Percentiles rank a stretch among this genome's conserved stretches.
These are phyloP conservation scores for Argopecten irradians DNA, from an alignment of 1,140 invertebrate genomes.

Conservation along the genomic window DNA sequence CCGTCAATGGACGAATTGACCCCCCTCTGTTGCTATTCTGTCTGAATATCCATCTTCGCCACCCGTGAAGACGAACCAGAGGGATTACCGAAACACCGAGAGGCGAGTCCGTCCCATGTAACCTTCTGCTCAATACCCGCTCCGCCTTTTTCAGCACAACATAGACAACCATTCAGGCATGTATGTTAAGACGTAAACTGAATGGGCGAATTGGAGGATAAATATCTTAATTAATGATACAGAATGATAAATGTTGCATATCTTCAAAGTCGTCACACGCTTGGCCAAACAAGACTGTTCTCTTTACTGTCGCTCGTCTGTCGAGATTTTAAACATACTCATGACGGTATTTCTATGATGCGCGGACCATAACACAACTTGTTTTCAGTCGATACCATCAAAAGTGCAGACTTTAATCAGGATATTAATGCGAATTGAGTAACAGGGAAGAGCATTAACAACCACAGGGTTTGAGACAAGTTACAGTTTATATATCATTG, in stretches of 20 bases:
- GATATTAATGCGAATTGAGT: no score
- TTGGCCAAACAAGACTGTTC: not conserved
- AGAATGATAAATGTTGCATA: not conserved
- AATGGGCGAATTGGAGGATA: slow-evolving; percentile 8
- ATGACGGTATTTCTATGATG: no score
- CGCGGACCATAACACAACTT: no score
- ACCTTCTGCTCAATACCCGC: not conserved
- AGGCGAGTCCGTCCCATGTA: not conserved
- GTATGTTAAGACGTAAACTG: not conserved
- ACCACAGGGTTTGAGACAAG: no score
- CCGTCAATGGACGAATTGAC: not conserved
- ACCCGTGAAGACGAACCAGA: not conserved
- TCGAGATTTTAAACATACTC: no score
- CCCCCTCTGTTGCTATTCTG: not conserved
- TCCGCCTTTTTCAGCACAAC: not conserved
- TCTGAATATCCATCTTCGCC: not conserved
- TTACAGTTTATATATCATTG: no score
- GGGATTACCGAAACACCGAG: not conserved
- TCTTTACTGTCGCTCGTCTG: no score
- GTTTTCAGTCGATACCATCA: no score
- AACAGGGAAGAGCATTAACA: no score
- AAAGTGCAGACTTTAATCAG: no score
- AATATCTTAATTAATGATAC: not conserved
- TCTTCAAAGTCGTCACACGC: not conserved
- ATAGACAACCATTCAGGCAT: not conserved